Evolutionary conservation across 2,797 vertebrate genomes (phyloP), one percentile per base, ranked within the genome.

Genomic region (Enteromius treurensis): DNA sequence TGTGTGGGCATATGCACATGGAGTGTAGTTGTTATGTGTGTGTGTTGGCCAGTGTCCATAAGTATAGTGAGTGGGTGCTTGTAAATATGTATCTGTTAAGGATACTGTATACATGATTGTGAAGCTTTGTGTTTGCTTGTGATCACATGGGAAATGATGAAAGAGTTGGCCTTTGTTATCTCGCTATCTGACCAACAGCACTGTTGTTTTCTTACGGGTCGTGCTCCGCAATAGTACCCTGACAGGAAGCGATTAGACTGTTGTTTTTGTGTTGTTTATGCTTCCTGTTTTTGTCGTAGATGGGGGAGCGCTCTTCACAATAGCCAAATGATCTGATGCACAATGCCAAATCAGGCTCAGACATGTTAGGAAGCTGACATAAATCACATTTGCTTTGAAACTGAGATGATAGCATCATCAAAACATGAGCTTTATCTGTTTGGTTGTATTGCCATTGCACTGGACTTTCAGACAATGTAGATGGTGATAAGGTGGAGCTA

Each of bases 211-310:
- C 64, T 81, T 79, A 65, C 1, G 42, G 51, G 51, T 55, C 78
- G 5, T n/a, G 64, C 65, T 47, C 26, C 55, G 74, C 86, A 71
- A 85, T 71, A 75, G 62, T 45, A 64, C 26, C 60, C 79, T 86
- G 80, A 82, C 60, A 67, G 84, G 76, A 74, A 58, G 37, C 49
- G 77, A 83, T 86, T 83, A 83, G 32, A 26, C 32, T 1, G 14
- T 10, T 69, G 81, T 78, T 79, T 75, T 40, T 71, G 74, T 7
- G 17, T 65, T 70, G 71, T 81, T 78, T 45, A 34, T 79, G 55
- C 84, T 83, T 89, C 88, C 86, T 87, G 86, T 87, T 87, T 83
- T 84, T 32, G 64, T 81, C 84, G 83, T 77, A 68, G 51, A 34
- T 13, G 40, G n/a, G 7, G 58, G 34, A 71, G 15, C 32, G 15